These are phyloP conservation scores for Eupithecia dodoneata DNA, from an alignment of 2,888 invertebrate genomes.

Conservation along the genomic window DNA sequence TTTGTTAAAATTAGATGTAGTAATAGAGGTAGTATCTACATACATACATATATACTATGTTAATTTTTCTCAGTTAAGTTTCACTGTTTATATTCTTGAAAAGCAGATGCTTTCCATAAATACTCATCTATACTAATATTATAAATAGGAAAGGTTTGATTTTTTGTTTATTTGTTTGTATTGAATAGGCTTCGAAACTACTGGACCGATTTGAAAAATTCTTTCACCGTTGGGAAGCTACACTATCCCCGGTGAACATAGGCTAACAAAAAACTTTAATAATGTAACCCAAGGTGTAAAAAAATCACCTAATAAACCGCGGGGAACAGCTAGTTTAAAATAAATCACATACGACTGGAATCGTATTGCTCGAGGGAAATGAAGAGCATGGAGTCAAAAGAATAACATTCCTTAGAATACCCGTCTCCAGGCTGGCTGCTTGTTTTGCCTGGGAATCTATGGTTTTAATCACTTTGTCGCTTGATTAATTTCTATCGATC, in stretches of 20 bases:
- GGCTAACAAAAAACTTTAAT: no score
- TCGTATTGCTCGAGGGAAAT: background rate
- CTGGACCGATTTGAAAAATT: no score
- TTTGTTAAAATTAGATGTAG: background rate
- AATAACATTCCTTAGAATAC: background rate
- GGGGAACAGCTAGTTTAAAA: background rate
- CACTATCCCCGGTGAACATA: no score
- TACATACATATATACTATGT: no score
- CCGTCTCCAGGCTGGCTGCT: background rate
- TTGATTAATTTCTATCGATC: background rate
- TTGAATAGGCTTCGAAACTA: no score
- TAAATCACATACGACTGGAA: background rate
- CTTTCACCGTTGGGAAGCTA: no score
- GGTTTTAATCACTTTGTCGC: background rate
- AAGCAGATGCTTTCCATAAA: background rate
- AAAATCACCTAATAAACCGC: no score
- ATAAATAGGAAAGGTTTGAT: no score
- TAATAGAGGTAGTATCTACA: background rate
- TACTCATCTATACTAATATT: no score
- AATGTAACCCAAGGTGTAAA: no score
- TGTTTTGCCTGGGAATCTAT: background rate
- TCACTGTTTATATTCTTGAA: conserved; percentile 1
- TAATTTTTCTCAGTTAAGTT: background rate
- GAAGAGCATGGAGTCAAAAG: conserved; percentile 2
- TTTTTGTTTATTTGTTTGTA: no score